Conservation (phyloP, 2,113 vertebrate genomes). For the Pitta sordida region DNA sequence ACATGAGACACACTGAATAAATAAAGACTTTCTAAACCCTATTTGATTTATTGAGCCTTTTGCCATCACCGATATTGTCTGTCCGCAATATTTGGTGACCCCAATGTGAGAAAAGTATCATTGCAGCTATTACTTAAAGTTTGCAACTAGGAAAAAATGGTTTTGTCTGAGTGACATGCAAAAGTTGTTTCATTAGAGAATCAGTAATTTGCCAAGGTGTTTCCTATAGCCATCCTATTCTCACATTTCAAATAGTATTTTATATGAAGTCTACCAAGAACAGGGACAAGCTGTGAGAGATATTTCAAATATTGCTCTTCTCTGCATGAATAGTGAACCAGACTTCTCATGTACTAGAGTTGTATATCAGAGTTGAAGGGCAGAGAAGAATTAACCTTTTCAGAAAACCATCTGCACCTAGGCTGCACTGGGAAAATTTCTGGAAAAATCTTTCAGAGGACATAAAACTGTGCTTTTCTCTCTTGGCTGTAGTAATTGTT, state of each 20-base stretch:
- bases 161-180: neutral
- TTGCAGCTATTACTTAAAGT: neutral
- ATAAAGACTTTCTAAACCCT: no score
- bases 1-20: no score
- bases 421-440: neutral
- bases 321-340: neutral
- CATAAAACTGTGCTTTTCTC: neutral
- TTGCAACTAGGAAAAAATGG: neutral
- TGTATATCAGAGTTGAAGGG: neutral
- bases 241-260: neutral
- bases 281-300: neutral
- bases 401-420: neutral
- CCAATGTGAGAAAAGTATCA: no score
- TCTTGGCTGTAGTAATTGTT: neutral
- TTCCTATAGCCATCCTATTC: neutral
- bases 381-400: neutral
- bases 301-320: neutral
- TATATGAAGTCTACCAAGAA: neutral
- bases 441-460: neutral
- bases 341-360: neutral
- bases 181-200: neutral
- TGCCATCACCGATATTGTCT: no score
- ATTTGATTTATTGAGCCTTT: no score
- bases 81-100: no score
- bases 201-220: neutral